These are phyloP conservation scores for Heliconius melpomene DNA, from an alignment of 1,140 invertebrate species.

Conservation along the genomic window DNA sequence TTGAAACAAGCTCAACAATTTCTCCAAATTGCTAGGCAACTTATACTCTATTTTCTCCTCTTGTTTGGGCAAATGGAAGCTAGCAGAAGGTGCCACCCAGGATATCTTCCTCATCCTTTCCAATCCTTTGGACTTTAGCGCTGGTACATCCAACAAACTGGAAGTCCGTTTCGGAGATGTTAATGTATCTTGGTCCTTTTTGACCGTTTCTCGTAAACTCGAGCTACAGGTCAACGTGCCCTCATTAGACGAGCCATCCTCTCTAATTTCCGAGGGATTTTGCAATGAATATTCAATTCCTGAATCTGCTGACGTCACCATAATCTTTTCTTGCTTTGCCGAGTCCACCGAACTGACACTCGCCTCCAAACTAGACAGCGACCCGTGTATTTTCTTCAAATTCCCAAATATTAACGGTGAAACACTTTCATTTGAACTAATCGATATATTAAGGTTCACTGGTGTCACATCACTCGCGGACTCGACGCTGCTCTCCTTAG, in stretches of 20 bases:
- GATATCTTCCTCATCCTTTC: slow-evolving; percentile 80
- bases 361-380: slow-evolving; percentile 76
- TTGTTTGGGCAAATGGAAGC: slow-evolving; percentile 66
- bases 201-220: slow-evolving; percentile 63
- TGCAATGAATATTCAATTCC: slow-evolving; percentile 76
- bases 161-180: slow-evolving; percentile 71
- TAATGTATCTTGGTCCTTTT: slow-evolving; percentile 57
- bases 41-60: slow-evolving; percentile 70
- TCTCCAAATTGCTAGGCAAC: slow-evolving; percentile 79
- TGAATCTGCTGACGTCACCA: slow-evolving; percentile 78
- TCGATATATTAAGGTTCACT: slow-evolving; percentile 72
- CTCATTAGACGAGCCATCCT: slow-evolving; percentile 75
- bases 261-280: slow-evolving; percentile 64
- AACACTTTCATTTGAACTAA: slow-evolving; percentile 78
- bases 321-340: slow-evolving; percentile 63
- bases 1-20: slow-evolving; percentile 81
- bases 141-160: slow-evolving; percentile 74
- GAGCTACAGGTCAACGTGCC: slow-evolving; percentile 77
- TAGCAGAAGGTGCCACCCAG: slow-evolving; percentile 79
- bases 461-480: slow-evolving; percentile 70
- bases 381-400: slow-evolving; percentile 73
- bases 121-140: slow-evolving; percentile 67
- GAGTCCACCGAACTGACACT: slow-evolving; percentile 78
- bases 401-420: slow-evolving; percentile 77
- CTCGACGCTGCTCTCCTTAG: slow-evolving; percentile 70